Evolutionary conservation across 2,113 vertebrate genomes (phyloP).

Genomic region (Pitta sordida): DNA sequence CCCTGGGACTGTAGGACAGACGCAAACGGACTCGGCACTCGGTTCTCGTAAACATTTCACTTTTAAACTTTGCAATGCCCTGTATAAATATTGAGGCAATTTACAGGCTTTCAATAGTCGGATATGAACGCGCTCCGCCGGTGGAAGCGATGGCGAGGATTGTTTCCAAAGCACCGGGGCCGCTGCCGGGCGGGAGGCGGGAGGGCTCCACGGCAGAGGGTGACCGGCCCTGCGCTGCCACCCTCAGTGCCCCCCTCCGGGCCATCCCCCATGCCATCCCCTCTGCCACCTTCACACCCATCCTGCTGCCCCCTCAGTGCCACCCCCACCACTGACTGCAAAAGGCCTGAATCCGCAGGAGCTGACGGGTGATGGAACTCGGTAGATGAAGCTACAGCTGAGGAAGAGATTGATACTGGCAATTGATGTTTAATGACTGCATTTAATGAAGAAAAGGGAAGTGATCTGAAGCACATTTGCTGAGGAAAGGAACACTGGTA

Average conservation of each 20-base stretch:
- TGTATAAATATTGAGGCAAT: accelerated
- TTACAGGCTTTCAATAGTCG: background rate
- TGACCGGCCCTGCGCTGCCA: background rate
- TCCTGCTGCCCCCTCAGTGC: too few species aligned
- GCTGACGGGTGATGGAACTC: accelerated
- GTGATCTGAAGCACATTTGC: background rate
- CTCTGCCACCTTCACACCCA: background rate
- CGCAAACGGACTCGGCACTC: accelerated
- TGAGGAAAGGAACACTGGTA: background rate
- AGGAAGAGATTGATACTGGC: background rate
- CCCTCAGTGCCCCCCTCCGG: background rate
- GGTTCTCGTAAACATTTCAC: accelerated
- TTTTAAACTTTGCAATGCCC: accelerated
- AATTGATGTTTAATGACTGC: background rate
- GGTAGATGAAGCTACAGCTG: background rate
- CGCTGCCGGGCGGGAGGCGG: background rate
- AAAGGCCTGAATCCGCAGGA: accelerated
- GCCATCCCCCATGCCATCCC: background rate
- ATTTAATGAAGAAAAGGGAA: background rate
- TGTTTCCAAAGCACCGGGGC: background rate
- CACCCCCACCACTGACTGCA: background rate
- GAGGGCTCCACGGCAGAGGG: background rate
- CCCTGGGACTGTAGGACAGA: accelerated
- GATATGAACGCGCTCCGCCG: background rate
- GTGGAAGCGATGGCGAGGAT: background rate